Evolutionary conservation across 1,140 invertebrate species (phyloP).

Genomic region (Plodia interpunctella): DNA sequence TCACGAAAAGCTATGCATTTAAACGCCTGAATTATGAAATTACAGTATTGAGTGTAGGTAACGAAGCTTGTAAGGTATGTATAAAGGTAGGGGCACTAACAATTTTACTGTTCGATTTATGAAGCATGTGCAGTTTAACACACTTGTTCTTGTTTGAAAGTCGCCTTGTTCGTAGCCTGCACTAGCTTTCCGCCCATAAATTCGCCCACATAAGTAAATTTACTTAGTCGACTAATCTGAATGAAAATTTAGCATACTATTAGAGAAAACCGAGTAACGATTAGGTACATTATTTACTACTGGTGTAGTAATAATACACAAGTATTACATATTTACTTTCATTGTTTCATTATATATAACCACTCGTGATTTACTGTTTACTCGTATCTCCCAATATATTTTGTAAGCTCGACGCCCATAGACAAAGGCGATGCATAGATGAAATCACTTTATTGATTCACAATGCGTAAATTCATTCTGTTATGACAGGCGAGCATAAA

Average conservation of each 20-base stretch:
- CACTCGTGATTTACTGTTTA: conserved; percentile 44
- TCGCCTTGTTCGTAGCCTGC: too few relatives aligned
- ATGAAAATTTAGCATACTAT: too few relatives aligned
- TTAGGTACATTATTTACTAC: too few relatives aligned
- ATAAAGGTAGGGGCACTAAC: neutral
- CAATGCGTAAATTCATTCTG: conserved; percentile 74
- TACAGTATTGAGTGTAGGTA: conserved; percentile 71
- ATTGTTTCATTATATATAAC: conserved; percentile 46
- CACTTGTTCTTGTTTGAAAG: conserved; percentile 5
- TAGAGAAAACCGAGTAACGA: too few relatives aligned
- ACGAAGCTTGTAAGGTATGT: conserved; percentile 19
- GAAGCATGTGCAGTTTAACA: conserved; percentile 19
- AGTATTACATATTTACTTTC: too few relatives aligned
- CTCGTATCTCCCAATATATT: conserved; percentile 57
- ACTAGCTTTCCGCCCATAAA: too few relatives aligned
- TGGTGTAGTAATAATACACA: too few relatives aligned
- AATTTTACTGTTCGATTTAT: neutral
- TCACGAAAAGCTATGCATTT: conserved; percentile 76
- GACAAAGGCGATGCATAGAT: conserved; percentile 62
- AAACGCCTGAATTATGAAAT: conserved; percentile 77
- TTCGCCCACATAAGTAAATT: too few relatives aligned
- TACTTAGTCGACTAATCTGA: too few relatives aligned
- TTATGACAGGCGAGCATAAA: conserved; percentile 75
- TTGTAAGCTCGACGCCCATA: conserved; percentile 62
- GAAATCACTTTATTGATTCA: conserved; percentile 72